Percentiles rank a stretch among this genome's conserved stretches.
phyloP scores from a whole-genome alignment of 2,113 vertebrate species.

The Prionailurus viverrinus region DNA sequence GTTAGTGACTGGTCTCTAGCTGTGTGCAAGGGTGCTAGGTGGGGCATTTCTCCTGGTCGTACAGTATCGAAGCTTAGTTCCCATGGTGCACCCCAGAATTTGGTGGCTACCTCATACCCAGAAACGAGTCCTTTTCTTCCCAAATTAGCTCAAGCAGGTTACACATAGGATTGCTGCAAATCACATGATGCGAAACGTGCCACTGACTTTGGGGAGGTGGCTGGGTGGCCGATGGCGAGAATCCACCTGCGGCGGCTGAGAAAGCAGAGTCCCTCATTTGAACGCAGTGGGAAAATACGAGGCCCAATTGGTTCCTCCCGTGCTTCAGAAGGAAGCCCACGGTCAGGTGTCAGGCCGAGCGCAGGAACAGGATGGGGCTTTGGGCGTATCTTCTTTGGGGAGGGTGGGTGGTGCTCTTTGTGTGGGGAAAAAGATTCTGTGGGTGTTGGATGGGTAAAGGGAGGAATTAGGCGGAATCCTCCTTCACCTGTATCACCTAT shows the following conservation, averaged over 20 bases:
- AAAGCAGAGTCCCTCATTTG: not conserved
- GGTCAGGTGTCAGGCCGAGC: accelerated
- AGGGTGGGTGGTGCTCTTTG: not conserved
- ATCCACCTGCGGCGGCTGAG: not conserved
- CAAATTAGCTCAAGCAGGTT: not conserved
- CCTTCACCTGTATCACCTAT: not conserved
- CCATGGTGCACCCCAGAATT: not conserved
- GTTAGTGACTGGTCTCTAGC: not conserved
- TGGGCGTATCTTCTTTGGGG: not conserved
- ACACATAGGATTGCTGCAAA: not conserved
- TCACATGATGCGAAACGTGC: not conserved
- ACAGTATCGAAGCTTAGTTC: not conserved
- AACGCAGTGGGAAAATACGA: not conserved
- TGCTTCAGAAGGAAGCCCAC: not conserved
- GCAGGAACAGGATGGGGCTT: no score
- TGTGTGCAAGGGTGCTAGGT: accelerated
- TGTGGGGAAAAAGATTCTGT: accelerated
- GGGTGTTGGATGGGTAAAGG: not conserved
- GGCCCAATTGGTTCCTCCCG: not conserved
- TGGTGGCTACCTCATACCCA: not conserved
- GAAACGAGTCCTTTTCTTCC: not conserved
- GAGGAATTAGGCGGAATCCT: no score
- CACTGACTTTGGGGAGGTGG: not conserved
- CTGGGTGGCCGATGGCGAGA: not conserved
- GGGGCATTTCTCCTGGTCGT: not conserved